phyloP scores from a whole-genome alignment of 1,140 invertebrate species.

The Zaprionus capensis region DNA sequence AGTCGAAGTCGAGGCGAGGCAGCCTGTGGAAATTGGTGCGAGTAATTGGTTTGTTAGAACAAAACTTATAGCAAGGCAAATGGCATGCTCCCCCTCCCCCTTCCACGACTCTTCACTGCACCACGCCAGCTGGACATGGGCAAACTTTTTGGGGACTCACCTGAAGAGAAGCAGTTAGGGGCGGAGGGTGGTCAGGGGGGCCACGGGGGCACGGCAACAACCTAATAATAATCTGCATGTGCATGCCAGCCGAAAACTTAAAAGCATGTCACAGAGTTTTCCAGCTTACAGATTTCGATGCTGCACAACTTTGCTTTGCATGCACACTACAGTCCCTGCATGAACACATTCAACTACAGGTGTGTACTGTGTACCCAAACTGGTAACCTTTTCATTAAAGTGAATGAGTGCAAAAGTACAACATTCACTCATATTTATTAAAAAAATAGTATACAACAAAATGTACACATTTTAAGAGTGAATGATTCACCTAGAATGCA shows the following conservation, averaged over 20 bases:
- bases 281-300: conserved; percentile 77
- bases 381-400: too few species aligned
- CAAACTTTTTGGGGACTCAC: conserved; percentile 62
- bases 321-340: neutral
- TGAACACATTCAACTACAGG: too few species aligned
- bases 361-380: too few species aligned
- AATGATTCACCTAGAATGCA: too few species aligned
- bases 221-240: conserved; percentile 81
- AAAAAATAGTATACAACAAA: too few species aligned
- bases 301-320: conserved; percentile 63
- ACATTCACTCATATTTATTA: too few species aligned
- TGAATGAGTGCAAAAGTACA: too few species aligned
- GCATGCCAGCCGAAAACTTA: conserved; percentile 68
- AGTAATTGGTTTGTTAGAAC: conserved; percentile 82
- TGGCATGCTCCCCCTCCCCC: conserved; percentile 33
- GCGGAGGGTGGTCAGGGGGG: neutral
- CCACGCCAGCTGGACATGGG: conserved; percentile 63
- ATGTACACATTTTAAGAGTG: too few species aligned
- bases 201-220: conserved; percentile 51
- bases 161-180: conserved; percentile 5
- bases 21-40: conserved; percentile 79
- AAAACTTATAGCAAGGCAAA: conserved; percentile 72
- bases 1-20: conserved; percentile 55
- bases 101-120: neutral
- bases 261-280: conserved; percentile 82